Conservation (phyloP, 2,888 invertebrate genomes). For the Ephialtes manifestator region DNA sequence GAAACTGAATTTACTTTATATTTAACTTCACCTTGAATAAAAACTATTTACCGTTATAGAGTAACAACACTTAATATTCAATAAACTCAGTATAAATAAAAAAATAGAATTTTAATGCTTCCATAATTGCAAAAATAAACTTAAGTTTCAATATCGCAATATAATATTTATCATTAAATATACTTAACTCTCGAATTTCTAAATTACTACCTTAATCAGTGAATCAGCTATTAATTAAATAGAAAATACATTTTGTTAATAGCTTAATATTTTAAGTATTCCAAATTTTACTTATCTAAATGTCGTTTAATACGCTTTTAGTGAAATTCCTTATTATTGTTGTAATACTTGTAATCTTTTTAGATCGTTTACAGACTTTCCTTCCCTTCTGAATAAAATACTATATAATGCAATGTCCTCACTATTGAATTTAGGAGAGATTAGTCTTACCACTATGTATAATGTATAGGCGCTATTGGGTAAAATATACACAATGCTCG, state of each 20-base stretch:
- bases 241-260: too few species aligned
- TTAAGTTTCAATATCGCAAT: too few species aligned
- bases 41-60: too few species aligned
- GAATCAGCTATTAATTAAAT: too few species aligned
- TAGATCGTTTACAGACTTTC: constrained; percentile 57
- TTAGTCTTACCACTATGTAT: constrained; percentile 59
- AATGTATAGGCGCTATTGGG: constrained; percentile 29
- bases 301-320: not conserved
- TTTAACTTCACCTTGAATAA: not conserved
- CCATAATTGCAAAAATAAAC: too few species aligned
- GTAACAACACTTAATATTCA: too few species aligned
- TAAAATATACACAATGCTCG: constrained; percentile 27
- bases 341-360: constrained; percentile 64
- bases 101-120: too few species aligned
- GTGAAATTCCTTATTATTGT: not conserved
- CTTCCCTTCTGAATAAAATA: constrained; percentile 43
- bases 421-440: constrained; percentile 62
- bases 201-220: too few species aligned
- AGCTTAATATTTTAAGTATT: too few species aligned
- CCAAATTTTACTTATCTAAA: not conserved
- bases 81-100: too few species aligned
- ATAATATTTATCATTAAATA: too few species aligned
- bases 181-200: too few species aligned
- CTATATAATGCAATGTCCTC: constrained; percentile 40
- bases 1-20: not conserved